Base-by-base conservation (phyloP, 2,888 invertebrate species). In the Parnassius mnemosyne region DNA sequence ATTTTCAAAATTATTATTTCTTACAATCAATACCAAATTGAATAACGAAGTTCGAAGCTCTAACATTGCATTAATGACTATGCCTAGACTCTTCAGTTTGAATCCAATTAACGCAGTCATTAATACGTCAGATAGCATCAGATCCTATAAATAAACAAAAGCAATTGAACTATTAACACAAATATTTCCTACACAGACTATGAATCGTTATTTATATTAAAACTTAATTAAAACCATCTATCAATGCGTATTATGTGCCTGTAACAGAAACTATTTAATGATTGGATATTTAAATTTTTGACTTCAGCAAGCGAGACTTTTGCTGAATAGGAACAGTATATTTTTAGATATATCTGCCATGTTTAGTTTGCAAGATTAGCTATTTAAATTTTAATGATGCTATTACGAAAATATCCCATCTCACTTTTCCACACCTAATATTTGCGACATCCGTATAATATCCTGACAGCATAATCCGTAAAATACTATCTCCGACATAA, bases 381-480 rank as follows among this genome's bases (percentile, higher is more conserved):
- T 34, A 34, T 7, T 34, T 34, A 34, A 34, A 34, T 34, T 34
- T 34, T 34, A 34, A 55, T 16, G 25, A 11, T 41, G 20, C 58
- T 58, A 62, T 68, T 70, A 72, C 67, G 67, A 67, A 68, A 66
- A 68, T 61, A 61, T 69, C 62, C 68, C 71, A 70, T 68, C 64
- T 68, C 53, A 66, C 65, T 69, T 66, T 67, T 70, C 68, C 69
- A 70, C 67, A 64, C 67, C 16, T 10, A 9, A 20, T 25, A 16
- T 66, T 60, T 57, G 66, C 65, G 77, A 74, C 75, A 72, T 65
- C 76, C 79, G 69, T 78, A 76, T 75, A 80, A 78, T 71, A 68
- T 64, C 69, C 72, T 73, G 81, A 83, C 81, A 74, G 74, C 72
- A 77, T 81, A 80, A 82, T 81, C 78, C 78, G 62, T 68, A 67